phyloP scores from a whole-genome alignment of 2,113 vertebrate genomes.

The Morphnarchus princeps region DNA sequence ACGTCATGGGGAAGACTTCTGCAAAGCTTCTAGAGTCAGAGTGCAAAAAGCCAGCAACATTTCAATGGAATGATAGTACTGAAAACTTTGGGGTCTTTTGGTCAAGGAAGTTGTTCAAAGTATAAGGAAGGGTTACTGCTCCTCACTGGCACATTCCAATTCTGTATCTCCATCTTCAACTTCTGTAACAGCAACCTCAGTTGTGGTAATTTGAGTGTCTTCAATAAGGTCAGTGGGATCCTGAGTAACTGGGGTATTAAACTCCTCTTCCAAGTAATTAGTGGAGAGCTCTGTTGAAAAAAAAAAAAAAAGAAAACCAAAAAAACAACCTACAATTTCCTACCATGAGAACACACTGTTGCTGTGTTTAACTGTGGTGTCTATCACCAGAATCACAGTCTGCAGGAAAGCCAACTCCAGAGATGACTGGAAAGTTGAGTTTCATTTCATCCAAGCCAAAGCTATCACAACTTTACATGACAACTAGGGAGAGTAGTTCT shows the following conservation, averaged over 20 bases:
- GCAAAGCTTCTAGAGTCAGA: neutral
- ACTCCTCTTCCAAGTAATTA: neutral
- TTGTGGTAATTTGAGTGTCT: neutral
- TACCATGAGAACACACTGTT: neutral
- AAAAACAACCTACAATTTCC: neutral
- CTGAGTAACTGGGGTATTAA: neutral
- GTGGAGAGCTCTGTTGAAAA: constrained; percentile 11
- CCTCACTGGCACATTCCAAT: neutral
- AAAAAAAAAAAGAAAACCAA: neutral
- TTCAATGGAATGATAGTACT: fast-evolving
- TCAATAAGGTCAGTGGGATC: neutral
- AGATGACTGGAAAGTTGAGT: neutral
- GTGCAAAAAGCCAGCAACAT: neutral
- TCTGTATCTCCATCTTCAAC: neutral
- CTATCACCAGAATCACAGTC: neutral
- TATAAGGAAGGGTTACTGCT: neutral
- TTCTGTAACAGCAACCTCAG: neutral
- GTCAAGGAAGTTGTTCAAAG: neutral
- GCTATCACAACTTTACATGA: neutral
- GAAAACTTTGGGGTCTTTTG: fast-evolving
- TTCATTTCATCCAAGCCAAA: neutral
- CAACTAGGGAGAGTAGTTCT: neutral
- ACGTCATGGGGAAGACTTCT: fast-evolving
- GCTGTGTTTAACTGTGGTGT: neutral
- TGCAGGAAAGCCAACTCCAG: neutral